Conservation (phyloP, 1,140 invertebrate genomes). For the Odontomachus brunneus region DNA sequence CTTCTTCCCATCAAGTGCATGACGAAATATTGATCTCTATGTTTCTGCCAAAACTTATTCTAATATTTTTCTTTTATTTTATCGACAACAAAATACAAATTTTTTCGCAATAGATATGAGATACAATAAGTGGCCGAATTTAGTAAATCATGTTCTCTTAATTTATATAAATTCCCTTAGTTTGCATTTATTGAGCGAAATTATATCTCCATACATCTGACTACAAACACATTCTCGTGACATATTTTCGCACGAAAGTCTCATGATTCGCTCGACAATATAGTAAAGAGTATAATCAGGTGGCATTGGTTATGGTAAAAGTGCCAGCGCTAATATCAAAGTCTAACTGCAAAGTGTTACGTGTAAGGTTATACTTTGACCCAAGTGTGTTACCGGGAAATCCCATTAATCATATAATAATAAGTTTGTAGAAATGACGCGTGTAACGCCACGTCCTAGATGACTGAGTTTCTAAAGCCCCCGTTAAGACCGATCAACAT, state of each 20-base stretch:
- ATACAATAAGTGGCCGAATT: neutral
- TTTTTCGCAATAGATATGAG: neutral
- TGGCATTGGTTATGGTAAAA: conserved; percentile 13
- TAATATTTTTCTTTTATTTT: neutral
- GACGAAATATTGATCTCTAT: neutral
- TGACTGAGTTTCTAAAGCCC: conserved; percentile 9
- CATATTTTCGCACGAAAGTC: conserved; percentile 35
- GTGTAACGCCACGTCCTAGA: neutral
- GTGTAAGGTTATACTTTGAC: conserved; percentile 26
- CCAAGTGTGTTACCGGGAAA: conserved; percentile 19
- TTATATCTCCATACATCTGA: neutral
- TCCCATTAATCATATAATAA: conserved; percentile 39
- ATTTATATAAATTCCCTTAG: neutral
- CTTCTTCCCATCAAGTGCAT: neutral
- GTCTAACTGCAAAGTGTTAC: conserved; percentile 39
- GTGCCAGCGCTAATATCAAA: conserved; percentile 35
- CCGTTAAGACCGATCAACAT: conserved; percentile 8
- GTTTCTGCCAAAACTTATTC: neutral
- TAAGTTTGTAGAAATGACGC: neutral
- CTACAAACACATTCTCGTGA: neutral
- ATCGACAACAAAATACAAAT: neutral
- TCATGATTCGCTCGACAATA: neutral
- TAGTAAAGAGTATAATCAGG: conserved; percentile 16
- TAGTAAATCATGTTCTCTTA: conserved; percentile 21
- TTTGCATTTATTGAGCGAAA: neutral